Evolutionary conservation across 2,888 invertebrate species (phyloP).

Genomic region (Meta bourneti): DNA sequence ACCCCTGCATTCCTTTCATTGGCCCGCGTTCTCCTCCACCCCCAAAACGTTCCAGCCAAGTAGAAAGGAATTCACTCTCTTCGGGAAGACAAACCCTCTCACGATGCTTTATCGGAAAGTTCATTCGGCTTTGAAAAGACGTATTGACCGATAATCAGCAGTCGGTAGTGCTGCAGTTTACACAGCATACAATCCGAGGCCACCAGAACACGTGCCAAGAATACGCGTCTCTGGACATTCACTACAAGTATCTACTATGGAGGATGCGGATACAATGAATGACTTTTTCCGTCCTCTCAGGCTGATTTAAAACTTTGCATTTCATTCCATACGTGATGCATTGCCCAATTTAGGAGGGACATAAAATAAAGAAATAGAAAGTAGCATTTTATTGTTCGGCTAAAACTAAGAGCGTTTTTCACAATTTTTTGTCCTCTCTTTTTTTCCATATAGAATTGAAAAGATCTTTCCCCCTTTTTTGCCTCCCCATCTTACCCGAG

Average conservation of each 20-base stretch:
- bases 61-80: constrained; percentile 44
- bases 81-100: constrained; percentile 43
- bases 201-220: constrained; percentile 60
- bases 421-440: constrained; percentile 1
- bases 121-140: constrained; percentile 71
- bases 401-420: constrained; percentile 15
- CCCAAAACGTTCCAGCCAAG: constrained; percentile 55
- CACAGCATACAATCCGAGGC: constrained; percentile 54
- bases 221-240: constrained; percentile 60
- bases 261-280: constrained; percentile 25
- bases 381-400: constrained; percentile 21
- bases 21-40: not conserved
- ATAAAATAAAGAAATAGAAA: not conserved
- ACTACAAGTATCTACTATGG: constrained; percentile 9
- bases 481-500: constrained; percentile 6
- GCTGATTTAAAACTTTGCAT: constrained; percentile 64
- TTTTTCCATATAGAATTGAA: not conserved
- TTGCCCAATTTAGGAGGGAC: not conserved
- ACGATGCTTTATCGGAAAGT: constrained; percentile 66
- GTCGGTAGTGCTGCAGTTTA: constrained; percentile 60
- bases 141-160: constrained; percentile 75
- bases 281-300: constrained; percentile 3
- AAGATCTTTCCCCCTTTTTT: not conserved
- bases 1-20: constrained; percentile 29
- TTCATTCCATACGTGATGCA: constrained; percentile 48